Evolutionary conservation across 1,140 invertebrate genomes (phyloP), one percentile per base, ranked within the genome.

Genomic region (Pseudobourletiella spinata): DNA sequence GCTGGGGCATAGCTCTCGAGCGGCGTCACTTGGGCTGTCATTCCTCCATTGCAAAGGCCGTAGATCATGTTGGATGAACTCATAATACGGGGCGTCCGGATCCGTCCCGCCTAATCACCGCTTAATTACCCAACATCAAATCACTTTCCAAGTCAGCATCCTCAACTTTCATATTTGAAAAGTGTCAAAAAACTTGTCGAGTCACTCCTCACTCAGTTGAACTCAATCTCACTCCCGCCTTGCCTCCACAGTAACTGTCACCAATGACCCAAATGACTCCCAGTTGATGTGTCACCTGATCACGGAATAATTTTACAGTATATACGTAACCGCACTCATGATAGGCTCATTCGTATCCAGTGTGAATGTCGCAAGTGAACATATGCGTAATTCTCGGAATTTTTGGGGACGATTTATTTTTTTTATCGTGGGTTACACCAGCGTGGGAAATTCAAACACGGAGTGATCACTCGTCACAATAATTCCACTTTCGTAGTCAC

Each of bases 11-110:
- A 61, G 35, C 48, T 56, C 29, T 61, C 59, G 39, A 55, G 52
- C 39, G 52, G 52, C 61, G 64, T 65, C 64, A 65, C 59, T 62
- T 54, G 43, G 64, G 59, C 55, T 65, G 64, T 61, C 59, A 66
- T 63, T 35, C 57, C 64, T 52, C 59, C 64, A 55, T 66, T 62
- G 32, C 64, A 63, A 35, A 66, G 46, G 8, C 64, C 59, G 64
- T 66, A 66, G 64, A 66, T 66, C 64, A 66, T 66, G 44, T 66
- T 66, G 48, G 60, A 63, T 35, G 29, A 35, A 60, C 64, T 66
- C 64, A 66, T 65, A 61, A 62, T 65, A 57, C 52, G 50, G 29
- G 29, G 20, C 26, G 29, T 25, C 28, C 51, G 26, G 32, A 59
- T 29, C 25, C 28, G 46, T 26, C 44, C 26, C 42, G 15, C 26